Conservation (phyloP, 2,113 vertebrate genomes). For the Crotalus viridis region DNA sequence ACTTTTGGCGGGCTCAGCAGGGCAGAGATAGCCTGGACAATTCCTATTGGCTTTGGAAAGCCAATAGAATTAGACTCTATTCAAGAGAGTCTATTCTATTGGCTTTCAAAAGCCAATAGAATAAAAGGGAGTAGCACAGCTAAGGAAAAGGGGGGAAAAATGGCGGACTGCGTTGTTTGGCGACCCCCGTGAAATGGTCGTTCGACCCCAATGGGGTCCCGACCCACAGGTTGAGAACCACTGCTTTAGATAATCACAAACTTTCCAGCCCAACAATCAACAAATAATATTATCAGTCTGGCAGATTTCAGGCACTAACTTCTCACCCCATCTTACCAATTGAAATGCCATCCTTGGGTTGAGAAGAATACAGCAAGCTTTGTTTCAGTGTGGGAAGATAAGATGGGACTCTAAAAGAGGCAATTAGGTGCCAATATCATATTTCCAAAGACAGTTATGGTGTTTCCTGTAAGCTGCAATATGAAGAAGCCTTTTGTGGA, state of each 20-base stretch:
- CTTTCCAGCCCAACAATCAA: slow-evolving; percentile 44
- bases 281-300: slow-evolving; percentile 55
- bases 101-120: too few species aligned
- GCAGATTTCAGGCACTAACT: slow-evolving; percentile 63
- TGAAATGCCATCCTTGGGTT: slow-evolving; percentile 60
- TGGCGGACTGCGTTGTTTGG: too few species aligned
- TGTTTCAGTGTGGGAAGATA: slow-evolving; percentile 65
- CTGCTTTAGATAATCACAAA: slow-evolving; percentile 43
- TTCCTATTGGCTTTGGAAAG: too few species aligned
- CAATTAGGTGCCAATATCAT: slow-evolving; percentile 67
- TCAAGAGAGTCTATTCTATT: too few species aligned
- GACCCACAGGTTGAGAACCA: too few species aligned
- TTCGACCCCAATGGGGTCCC: too few species aligned
- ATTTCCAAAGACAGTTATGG: slow-evolving; percentile 62
- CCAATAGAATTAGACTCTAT: too few species aligned
- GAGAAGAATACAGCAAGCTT: slow-evolving; percentile 46
- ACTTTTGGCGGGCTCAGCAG: too few species aligned
- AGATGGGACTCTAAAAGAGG: slow-evolving; percentile 66
- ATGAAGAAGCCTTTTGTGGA: slow-evolving; percentile 46
- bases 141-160: too few species aligned
- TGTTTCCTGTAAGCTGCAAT: slow-evolving; percentile 58
- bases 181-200: too few species aligned
- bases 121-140: too few species aligned
- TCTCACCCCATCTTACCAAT: slow-evolving; percentile 51
- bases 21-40: too few species aligned